A percentile compares a stretch with the other conserved stretches of the same genome.
phyloP scores from a whole-genome alignment of 2,113 vertebrate species.

The Grus americana region DNA sequence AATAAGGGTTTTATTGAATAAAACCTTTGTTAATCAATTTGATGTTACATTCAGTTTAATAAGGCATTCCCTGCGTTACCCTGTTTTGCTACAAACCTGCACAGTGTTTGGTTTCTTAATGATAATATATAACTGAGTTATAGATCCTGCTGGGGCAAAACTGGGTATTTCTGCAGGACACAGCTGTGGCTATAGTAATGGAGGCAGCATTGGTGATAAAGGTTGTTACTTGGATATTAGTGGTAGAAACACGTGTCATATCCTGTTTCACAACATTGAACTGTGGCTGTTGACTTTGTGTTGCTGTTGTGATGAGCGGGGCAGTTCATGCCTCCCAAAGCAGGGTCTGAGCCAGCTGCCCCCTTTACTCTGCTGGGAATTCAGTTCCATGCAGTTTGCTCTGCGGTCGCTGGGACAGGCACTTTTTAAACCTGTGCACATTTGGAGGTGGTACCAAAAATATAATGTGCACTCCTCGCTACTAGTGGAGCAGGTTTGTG shows the following conservation, averaged over 20 bases:
- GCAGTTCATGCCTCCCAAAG: neutral
- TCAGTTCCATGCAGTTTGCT: neutral
- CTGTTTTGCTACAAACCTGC: neutral
- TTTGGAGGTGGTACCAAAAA: neutral
- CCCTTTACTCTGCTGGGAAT: neutral
- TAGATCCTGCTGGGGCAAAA: neutral
- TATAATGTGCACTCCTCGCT: neutral
- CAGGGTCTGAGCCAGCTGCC: neutral
- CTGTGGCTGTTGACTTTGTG: neutral
- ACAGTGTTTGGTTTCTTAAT: neutral
- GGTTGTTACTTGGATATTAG: neutral
- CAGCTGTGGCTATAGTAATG: neutral
- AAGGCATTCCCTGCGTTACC: neutral
- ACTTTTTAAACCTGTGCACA: neutral
- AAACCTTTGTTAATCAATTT: neutral
- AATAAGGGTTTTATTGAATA: neutral
- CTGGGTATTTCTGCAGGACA: neutral
- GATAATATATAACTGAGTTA: neutral
- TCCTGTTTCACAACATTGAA: neutral
- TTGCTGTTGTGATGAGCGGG: neutral
- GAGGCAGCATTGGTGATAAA: neutral
- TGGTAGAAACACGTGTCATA: neutral
- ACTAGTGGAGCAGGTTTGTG: neutral
- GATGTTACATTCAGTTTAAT: neutral
- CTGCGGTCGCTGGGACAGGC: fast-evolving